Conservation (phyloP, 2,113 vertebrate species). For the Todiramphus chloris region DNA sequence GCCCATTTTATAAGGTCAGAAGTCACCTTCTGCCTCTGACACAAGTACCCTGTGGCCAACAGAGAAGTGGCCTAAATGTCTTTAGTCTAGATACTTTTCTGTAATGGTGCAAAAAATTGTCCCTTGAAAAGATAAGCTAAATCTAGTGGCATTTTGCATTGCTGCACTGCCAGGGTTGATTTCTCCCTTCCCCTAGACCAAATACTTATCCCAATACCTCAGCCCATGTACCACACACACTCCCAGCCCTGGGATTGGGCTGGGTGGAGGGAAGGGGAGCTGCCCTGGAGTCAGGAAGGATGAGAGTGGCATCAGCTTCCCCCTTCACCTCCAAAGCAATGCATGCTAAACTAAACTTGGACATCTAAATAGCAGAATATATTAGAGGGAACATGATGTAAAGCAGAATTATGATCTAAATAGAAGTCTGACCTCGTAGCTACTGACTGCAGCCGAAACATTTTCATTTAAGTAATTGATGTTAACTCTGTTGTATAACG, state of each 20-base stretch:
- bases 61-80: not conserved
- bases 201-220: not conserved
- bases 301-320: fast-evolving
- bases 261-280: not conserved
- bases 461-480: not conserved
- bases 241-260: not conserved
- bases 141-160: not conserved
- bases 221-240: not conserved
- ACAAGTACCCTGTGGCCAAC: not conserved
- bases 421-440: not conserved
- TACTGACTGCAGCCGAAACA: not conserved
- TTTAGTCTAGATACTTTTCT: not conserved
- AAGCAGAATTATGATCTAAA: not conserved
- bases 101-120: not conserved
- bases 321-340: not conserved
- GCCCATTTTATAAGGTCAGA: not conserved
- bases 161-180: too few species aligned
- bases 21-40: not conserved
- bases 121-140: not conserved
- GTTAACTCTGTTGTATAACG: not conserved
- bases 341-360: not conserved
- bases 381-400: not conserved
- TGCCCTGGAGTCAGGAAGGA: not conserved
- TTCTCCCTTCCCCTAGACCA: not conserved
- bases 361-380: not conserved